Evolutionary conservation across 2,797 vertebrate species (phyloP), one percentile per base, ranked within the genome.

Genomic region (Danio tinwini): DNA sequence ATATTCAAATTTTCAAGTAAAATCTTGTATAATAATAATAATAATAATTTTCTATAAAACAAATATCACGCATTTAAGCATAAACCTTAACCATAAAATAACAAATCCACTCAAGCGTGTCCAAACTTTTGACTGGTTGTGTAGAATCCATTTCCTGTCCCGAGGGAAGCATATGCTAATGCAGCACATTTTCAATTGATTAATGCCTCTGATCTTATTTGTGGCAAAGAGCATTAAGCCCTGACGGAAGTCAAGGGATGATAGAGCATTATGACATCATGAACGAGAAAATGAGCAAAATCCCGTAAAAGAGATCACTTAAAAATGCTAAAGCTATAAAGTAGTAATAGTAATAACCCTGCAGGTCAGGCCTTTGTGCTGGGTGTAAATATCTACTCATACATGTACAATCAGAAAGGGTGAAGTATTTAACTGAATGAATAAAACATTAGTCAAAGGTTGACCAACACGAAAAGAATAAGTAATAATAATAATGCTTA

Each of bases 131-230:
- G 75, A 49, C 16, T 58, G 53, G 5, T 8, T 3, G 0, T 73
- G 21, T 56, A 49, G 44, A 64, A 59, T 59, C 55, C 55, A 55
- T 63, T 84, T 87, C 85, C 88, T 87, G 44, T 78, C 65, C 82
- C 63, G 56, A 76, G 82, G 84, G 82, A 85, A 80, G 78, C 74
- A 78, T 81, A 78, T 74, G 81, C 80, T 82, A 84, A 85, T 83
- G 85, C 84, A 88, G 87, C 87, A 89, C 84, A 90, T 90, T 88
- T 90, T 86, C 85, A 89, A 83, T 88, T 90, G 89, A 91, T 91
- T 91, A 91, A 89, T 90, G 86, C 85, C 79, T 84, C 86, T 89
- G 87, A 85, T 88, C 83, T 87, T 88, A 83, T 87, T 88, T 84
- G 86, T 84, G 75, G 85, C 89, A 89, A 58, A 90, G 82, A 87